Evolutionary conservation across 2,888 invertebrate species (phyloP).

Genomic region (Sarcophaga subvicina): DNA sequence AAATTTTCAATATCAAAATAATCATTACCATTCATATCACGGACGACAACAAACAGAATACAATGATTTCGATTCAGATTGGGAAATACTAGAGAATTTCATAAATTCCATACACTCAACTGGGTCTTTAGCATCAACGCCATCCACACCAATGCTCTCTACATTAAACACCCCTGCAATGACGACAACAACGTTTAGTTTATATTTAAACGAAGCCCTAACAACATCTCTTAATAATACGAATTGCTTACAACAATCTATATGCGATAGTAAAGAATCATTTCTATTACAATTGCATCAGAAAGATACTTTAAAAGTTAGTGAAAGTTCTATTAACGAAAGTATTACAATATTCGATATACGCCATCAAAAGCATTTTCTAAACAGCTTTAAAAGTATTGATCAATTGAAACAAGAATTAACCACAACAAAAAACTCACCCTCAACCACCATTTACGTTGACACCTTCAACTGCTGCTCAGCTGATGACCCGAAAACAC

Average conservation of each 20-base stretch:
- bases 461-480: constrained; percentile 37
- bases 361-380: constrained; percentile 71
- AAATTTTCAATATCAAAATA: constrained; percentile 29
- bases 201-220: constrained; percentile 16
- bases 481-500: constrained; percentile 54
- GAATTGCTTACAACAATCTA: constrained; percentile 5
- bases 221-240: constrained; percentile 38
- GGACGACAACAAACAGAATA: constrained; percentile 32
- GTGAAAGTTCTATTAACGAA: constrained; percentile 69
- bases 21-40: constrained; percentile 18
- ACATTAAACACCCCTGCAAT: constrained; percentile 22
- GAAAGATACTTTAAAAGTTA: constrained; percentile 52
- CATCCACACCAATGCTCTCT: constrained; percentile 69
- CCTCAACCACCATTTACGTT: constrained; percentile 18
- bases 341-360: constrained; percentile 79
- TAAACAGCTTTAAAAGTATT: constrained; percentile 42
- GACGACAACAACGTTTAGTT: constrained; percentile 46
- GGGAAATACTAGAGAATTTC: constrained; percentile 76
- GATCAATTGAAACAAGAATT: constrained; percentile 7
- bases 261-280: constrained; percentile 38
- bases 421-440: constrained; percentile 20
- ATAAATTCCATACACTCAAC: constrained; percentile 72
- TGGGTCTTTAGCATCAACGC: constrained; percentile 43
- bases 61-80: constrained; percentile 72
- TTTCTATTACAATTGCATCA: constrained; percentile 74